Conservation (phyloP, 2,888 invertebrate species). For the Trilocha varians region DNA sequence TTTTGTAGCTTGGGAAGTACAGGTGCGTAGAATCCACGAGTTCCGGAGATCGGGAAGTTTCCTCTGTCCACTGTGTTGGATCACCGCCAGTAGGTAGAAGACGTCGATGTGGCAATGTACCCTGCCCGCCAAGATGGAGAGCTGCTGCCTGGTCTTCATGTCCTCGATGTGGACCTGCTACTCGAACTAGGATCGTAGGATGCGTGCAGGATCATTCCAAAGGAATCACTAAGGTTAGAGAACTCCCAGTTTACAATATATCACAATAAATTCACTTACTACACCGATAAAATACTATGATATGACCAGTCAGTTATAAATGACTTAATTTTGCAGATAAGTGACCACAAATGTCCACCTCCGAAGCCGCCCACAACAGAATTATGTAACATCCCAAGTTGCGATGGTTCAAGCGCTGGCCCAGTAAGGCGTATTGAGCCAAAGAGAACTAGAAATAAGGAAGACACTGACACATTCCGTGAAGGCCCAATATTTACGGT, state of each 20-base stretch:
- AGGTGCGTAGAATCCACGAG: conserved; percentile 79
- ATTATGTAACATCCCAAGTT: conserved; percentile 47
- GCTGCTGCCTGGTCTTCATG: conserved; percentile 85
- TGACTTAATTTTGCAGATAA: conserved; percentile 34
- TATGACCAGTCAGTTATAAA: neutral
- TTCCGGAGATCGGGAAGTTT: conserved; percentile 76
- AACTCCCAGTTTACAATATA: neutral
- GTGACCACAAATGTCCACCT: conserved; percentile 50
- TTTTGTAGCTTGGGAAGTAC: conserved; percentile 75
- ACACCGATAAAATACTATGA: too few species aligned
- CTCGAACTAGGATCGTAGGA: conserved; percentile 79
- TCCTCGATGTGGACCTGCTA: conserved; percentile 83
- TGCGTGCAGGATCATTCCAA: conserved; percentile 77
- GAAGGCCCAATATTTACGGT: conserved; percentile 58
- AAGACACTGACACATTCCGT: conserved; percentile 46
- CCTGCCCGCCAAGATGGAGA: conserved; percentile 89
- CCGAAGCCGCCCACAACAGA: conserved; percentile 46
- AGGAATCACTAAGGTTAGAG: conserved; percentile 55
- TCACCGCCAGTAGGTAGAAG: conserved; percentile 73
- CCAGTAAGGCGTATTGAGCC: conserved; percentile 33
- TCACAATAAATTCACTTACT: too few species aligned
- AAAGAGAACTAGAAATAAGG: conserved; percentile 31
- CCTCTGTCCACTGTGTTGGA: conserved; percentile 67
- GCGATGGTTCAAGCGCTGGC: conserved; percentile 23
- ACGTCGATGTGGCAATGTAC: conserved; percentile 81